A percentile compares a stretch with the other conserved stretches of the same genome.
Conservation (phyloP, 1,140 invertebrate genomes). For the Macrostomum lignano region DNA sequence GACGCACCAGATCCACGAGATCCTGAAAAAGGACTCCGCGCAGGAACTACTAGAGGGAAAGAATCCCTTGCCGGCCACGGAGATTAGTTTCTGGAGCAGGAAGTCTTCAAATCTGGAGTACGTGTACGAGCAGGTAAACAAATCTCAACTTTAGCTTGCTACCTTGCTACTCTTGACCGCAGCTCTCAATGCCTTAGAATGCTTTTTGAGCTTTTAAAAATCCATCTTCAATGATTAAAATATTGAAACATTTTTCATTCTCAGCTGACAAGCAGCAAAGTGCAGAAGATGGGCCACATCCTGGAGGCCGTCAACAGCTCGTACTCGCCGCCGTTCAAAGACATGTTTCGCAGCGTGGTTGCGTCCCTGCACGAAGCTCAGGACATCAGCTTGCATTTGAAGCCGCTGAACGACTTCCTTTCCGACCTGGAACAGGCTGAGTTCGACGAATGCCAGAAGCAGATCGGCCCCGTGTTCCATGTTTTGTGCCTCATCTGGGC, state of each 20-base stretch:
- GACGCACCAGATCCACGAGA: constrained; percentile 66
- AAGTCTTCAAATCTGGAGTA: background rate
- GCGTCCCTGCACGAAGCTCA: constrained; percentile 50
- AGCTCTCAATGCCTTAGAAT: no score
- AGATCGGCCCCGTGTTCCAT: background rate
- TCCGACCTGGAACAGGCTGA: constrained; percentile 44
- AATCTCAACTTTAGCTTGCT: no score
- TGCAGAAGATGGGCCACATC: constrained; percentile 61
- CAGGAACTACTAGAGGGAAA: constrained; percentile 45
- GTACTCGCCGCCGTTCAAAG: constrained; percentile 65
- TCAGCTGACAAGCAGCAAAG: constrained; percentile 31
- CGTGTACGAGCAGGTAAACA: constrained; percentile 13
- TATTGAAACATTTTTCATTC: no score
- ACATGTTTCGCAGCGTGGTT: constrained; percentile 27
- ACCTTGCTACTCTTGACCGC: no score
- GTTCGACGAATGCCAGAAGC: background rate
- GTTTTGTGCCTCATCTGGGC: constrained; percentile 48
- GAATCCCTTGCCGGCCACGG: constrained; percentile 49
- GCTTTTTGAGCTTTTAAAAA: no score
- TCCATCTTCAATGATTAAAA: no score
- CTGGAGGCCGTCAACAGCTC: constrained; percentile 59
- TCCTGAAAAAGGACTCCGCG: constrained; percentile 54
- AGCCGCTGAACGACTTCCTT: constrained; percentile 48
- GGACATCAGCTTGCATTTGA: constrained; percentile 56
- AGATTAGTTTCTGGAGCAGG: constrained; percentile 48